Evolutionary conservation across 2,797 vertebrate species (phyloP).

Genomic region (Lophotriccus pileatus): DNA sequence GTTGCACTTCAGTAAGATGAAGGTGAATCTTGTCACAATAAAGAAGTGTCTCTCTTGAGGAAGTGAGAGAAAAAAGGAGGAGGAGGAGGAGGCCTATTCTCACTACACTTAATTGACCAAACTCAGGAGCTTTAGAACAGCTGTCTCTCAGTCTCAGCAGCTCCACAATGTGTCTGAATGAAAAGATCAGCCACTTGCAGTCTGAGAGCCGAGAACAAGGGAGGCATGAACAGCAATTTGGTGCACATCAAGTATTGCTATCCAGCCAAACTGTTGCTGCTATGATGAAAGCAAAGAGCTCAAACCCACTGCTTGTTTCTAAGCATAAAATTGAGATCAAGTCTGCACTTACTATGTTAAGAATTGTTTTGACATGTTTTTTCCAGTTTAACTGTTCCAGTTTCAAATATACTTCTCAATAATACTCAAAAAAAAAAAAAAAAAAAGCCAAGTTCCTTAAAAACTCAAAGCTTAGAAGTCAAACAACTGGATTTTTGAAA

Average conservation of each 20-base stretch:
- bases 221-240: not conserved
- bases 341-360: not conserved
- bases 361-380: not conserved
- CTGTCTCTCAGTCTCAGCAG: not conserved
- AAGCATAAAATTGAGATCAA: not conserved
- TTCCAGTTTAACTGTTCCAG: not conserved
- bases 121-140: not conserved
- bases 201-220: not conserved
- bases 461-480: not conserved
- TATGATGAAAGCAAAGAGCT: not conserved
- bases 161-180: not conserved
- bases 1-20: not conserved
- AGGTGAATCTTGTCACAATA: not conserved
- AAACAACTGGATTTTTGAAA: not conserved
- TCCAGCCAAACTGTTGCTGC: not conserved
- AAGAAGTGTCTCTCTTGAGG: not conserved
- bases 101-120: not conserved
- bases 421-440: not conserved
- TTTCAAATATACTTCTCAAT: not conserved
- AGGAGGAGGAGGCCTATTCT: not conserved
- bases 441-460: not conserved
- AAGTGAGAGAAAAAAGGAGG: not conserved
- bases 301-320: not conserved
- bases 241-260: not conserved
- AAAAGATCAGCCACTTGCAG: not conserved